Base-by-base conservation (phyloP, 2,888 invertebrate genomes). In the Acholoe squamosa region DNA sequence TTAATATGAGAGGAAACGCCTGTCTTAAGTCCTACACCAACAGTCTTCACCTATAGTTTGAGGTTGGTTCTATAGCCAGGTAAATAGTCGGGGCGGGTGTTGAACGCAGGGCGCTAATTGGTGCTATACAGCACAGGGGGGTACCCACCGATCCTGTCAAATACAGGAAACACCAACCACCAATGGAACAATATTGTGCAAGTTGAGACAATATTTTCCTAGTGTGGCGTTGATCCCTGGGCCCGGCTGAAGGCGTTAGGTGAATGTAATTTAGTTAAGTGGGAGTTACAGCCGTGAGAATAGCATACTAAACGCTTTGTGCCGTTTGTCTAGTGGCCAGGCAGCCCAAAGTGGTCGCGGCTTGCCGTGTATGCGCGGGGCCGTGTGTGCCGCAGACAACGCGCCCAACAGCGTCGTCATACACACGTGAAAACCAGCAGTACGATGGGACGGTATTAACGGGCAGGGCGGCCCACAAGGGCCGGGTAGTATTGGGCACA, bases 291-390 rank as follows among this genome's bases (percentile, higher is more conserved):
- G 43, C 34, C 84, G 84, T 84, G 84, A 84, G 84, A 84, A 84
- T 51, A 51, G 84, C 84, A 84, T 84, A 84, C 84, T 84, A 51
- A n/a, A 84, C n/a, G 43, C 84, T 84, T 84, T 84, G 84, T 84
- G 43, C 10, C 77, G 71, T 43, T 84, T 34, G 84, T 84, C n/a
- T 84, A 43, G 84, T 84, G 84, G 84, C 33, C 31, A 31, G 33
- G 31, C 80, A 16, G 80, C 80, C 16, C 25, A 80, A 80, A 33
- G 10, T 43, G 43, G 14, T 33, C 19, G 51, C 3, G 43, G 19
- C 51, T 84, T 43, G 84, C 43, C 34, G 28, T 43, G 34, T 84
- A 34, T 84, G 28, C 43, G 19, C 34, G 33, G 43, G 80, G 25
- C 80, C 34, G 54, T 54, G 54, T 54, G 54, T 54, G 54, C n/a